Base-by-base conservation (phyloP, 2,888 invertebrate species). In the Toxonevra muliebris region DNA sequence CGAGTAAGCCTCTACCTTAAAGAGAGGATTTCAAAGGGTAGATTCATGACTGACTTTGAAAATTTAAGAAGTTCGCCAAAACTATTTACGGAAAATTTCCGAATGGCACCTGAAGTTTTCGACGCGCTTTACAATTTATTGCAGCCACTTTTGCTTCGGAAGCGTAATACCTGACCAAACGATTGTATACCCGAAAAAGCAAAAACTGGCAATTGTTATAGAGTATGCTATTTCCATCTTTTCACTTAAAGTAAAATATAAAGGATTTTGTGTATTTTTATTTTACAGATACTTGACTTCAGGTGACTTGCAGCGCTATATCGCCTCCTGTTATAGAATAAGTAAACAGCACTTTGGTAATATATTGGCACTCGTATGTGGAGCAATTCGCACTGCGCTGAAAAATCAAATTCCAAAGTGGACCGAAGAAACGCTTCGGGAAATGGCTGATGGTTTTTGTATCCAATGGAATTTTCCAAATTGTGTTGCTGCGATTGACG, bases 281-380 rank as follows among this genome's bases (percentile, higher is more conserved):
- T 48, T 58, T 53, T 67, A 9, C 48, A 64, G 60, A 55, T 64
- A 64, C 30, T n/a, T 68, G 62, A 54, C 64, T 19, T 41, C 58
- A 19, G 63, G 62, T 41, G 53, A 41, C 50, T 41, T 62, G 2
- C 58, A 62, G 52, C 41, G 61, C 12, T 52, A 59, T 45, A 54
- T 66, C 10, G 43, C 45, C 20, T 66, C 66, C 20, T 45, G 61
- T 13, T 61, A 61, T 19, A 48, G 66, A 17, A 66, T 61, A 4
- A 63, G 67, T 42, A 50, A 58, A 59, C 63, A 68, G 15, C 60
- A 64, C 43, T 60, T 63, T 43, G 40, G 63, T 9, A 63, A 60
- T 11, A 60, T 60, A 40, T 19, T 60, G 17, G 19, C 48, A 15
- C 42, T 52, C 40, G 67, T 63, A 17, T 68, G 59, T 52, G 42